Percentiles rank a stretch among this genome's conserved stretches.
These are phyloP conservation scores for Penaeus chinensis DNA, from an alignment of 1,140 invertebrate species.

Conservation along the genomic window DNA sequence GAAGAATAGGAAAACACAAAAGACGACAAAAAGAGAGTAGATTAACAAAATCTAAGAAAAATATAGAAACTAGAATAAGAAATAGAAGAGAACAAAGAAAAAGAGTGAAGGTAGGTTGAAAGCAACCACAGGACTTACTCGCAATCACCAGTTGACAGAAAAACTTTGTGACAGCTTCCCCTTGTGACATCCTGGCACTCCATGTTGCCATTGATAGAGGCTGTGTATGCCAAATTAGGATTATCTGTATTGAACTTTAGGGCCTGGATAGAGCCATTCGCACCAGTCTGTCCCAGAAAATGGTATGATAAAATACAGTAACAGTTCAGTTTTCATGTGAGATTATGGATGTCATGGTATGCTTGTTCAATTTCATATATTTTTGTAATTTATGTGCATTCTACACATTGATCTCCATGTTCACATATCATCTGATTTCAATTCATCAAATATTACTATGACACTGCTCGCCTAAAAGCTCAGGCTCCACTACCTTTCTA, in stretches of 20 bases:
- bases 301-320: not conserved
- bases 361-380: not conserved
- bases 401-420: no score
- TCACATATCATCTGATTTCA: no score
- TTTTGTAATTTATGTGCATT: no score
- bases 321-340: not conserved
- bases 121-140: not conserved
- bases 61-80: no score
- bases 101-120: no score
- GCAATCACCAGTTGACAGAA: not conserved
- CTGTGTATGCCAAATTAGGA: not conserved
- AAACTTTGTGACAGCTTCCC: not conserved
- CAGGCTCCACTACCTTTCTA: no score
- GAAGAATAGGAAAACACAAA: no score
- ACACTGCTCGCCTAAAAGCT: no score
- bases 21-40: no score
- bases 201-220: constrained; percentile 3
- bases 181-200: not conserved
- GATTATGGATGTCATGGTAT: not conserved
- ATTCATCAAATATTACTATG: no score
- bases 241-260: not conserved
- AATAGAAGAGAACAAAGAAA: no score
- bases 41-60: no score
- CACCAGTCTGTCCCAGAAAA: not conserved
- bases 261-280: constrained; percentile 18